phyloP scores from a whole-genome alignment of 1,140 invertebrate genomes.

The Whitmania pigra region DNA sequence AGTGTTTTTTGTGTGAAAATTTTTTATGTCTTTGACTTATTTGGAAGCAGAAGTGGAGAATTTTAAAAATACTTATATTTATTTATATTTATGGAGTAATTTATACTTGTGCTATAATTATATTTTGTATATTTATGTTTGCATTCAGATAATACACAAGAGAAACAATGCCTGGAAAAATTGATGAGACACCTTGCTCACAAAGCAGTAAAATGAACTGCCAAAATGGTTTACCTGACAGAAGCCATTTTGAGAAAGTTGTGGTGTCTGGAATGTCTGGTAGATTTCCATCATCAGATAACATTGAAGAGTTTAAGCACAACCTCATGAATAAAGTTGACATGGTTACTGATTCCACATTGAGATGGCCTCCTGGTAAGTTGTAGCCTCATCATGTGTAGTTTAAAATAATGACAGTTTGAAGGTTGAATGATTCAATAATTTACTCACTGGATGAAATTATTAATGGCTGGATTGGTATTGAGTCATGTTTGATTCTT shows the following conservation, averaged over 20 bases:
- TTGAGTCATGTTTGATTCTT: neutral
- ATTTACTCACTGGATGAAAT: neutral
- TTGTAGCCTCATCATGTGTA: neutral
- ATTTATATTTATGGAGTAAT: too few species aligned
- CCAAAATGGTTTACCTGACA: too few species aligned
- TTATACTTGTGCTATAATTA: too few species aligned
- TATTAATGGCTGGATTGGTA: neutral
- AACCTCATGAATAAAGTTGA: conserved; percentile 72
- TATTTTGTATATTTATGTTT: too few species aligned
- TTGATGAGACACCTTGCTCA: too few species aligned
- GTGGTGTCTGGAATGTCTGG: conserved; percentile 49
- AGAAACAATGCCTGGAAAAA: too few species aligned
- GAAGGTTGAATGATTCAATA: neutral
- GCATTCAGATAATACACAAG: too few species aligned
- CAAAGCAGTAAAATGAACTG: too few species aligned
- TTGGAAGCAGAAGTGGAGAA: too few species aligned
- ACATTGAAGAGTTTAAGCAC: conserved; percentile 74
- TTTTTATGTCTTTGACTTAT: too few species aligned
- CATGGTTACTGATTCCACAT: conserved; percentile 71
- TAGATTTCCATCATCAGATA: conserved; percentile 71
- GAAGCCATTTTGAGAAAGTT: conserved; percentile 11
- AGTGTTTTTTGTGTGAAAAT: too few species aligned
- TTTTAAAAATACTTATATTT: too few species aligned
- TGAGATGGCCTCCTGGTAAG: conserved; percentile 60
- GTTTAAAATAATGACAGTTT: neutral